Base-by-base conservation (phyloP, 2,113 vertebrate genomes). In the Chlamydotis undulata region DNA sequence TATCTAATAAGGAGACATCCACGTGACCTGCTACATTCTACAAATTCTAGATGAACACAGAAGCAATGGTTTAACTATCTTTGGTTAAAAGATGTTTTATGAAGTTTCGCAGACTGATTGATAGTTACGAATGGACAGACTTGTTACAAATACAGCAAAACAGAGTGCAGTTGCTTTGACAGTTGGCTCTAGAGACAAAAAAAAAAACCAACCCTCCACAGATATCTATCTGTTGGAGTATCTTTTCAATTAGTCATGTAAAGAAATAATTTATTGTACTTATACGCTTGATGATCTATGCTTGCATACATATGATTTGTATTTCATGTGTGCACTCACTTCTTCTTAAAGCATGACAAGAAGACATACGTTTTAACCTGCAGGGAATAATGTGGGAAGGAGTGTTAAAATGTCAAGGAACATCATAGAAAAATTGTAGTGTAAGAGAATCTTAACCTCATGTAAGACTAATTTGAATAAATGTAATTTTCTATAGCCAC, bases 381-480 rank as follows among this genome's bases (percentile, higher is more conserved):
- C 47, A 79, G 74, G 80, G 59, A 90, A 87, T 81, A 93, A 81
- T 49, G 53, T 61, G 50, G 22, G 24, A 92, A 93, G 49, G 69
- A 87, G 47, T 75, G 37, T 53, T 71, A 79, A 95, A 94, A 78
- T 11, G 35, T 63, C 80, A 79, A 73, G 67, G 37, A 65, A 84
- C 23, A 70, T 12, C 23, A 70, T 10, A 61, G 45, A 87, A 96
- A 90, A 94, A 93, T 41, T 82, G 69, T 82, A 25, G 41, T 65
- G 45, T 94, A 94, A 94, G 89, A 93, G 64, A 89, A 91, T 84
- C 57, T 95, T 94, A 92, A 83, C 86, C 64, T 94, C 69, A 76
- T 76, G 35, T 70, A 95, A 82, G 49, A 95, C 84, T 95, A 94
- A 95, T 96, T 84, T 93, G 76, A 89, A 92, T 93, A 94, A 96